phyloP scores from a whole-genome alignment of 2,797 vertebrate species.

The Nasua narica region DNA sequence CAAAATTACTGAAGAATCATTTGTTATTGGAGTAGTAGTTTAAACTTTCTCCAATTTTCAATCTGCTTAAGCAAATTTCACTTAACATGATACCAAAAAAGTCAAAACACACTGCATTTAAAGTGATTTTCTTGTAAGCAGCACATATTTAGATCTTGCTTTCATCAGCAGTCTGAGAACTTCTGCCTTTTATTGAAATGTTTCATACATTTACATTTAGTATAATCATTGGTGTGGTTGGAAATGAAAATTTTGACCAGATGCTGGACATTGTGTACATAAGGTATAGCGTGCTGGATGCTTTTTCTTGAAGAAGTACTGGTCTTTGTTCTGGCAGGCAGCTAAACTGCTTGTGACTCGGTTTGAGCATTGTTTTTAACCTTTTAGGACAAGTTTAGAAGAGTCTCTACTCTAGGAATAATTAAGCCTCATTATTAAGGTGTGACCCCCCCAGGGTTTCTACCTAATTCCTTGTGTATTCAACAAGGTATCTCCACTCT shows the following conservation, averaged over 20 bases:
- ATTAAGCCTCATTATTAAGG: neutral
- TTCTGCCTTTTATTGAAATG: neutral
- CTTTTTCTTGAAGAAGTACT: neutral
- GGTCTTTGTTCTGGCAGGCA: neutral
- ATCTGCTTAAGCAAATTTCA: neutral
- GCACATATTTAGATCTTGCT: neutral
- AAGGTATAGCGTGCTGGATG: neutral
- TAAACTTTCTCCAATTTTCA: conserved; percentile 4
- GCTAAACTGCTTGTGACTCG: neutral
- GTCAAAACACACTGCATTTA: neutral
- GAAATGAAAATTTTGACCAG: neutral
- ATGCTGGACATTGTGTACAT: neutral
- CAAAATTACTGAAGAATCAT: neutral
- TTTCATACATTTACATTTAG: conserved; percentile 1
- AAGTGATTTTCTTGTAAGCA: neutral
- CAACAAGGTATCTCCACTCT: neutral
- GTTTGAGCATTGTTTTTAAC: neutral
- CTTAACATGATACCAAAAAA: neutral
- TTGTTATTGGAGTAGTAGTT: neutral
- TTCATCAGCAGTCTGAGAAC: neutral
- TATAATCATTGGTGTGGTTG: neutral
- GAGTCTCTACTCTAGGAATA: neutral
- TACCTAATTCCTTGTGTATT: neutral
- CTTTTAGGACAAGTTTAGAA: neutral
- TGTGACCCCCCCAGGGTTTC: neutral